These are phyloP conservation scores for Bombus cullumanus DNA, from an alignment of 1,140 invertebrate species.

Conservation along the genomic window DNA sequence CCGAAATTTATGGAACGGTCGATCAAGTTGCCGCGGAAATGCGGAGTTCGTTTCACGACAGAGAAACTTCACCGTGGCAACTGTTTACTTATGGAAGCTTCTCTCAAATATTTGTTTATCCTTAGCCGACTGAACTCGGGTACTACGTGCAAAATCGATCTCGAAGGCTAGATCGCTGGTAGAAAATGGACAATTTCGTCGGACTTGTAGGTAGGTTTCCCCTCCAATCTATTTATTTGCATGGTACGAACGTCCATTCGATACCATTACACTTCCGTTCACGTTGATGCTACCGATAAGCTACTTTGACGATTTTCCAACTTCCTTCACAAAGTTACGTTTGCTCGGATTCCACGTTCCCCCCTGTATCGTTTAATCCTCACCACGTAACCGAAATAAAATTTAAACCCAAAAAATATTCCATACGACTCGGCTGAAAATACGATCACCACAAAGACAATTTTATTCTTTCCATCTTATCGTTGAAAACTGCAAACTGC, in stretches of 20 bases:
- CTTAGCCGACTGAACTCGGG: conserved; percentile 17
- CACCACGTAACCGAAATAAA: too few species aligned
- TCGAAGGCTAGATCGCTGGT: not conserved
- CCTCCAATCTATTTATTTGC: conserved; percentile 35
- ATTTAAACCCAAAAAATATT: too few species aligned
- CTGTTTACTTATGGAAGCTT: conserved; percentile 38
- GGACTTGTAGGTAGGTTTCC: not conserved
- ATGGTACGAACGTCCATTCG: not conserved
- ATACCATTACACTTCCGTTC: not conserved
- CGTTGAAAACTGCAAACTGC: not conserved
- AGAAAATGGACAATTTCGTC: not conserved
- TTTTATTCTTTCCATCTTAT: not conserved
- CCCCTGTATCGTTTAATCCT: not conserved
- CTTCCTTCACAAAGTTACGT: not conserved
- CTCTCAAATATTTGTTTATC: conserved; percentile 48
- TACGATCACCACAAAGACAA: not conserved
- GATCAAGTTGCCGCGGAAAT: not conserved
- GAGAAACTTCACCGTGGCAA: not conserved
- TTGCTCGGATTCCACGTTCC: not conserved
- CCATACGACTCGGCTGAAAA: too few species aligned
- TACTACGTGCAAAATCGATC: conserved; percentile 7
- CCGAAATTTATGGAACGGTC: not conserved
- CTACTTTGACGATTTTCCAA: not conserved
- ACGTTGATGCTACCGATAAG: not conserved
- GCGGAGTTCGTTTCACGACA: conserved; percentile 22